Percentiles rank a stretch among this genome's conserved stretches.
phyloP scores from a whole-genome alignment of 2,113 vertebrate species.

The Callopanchax toddi region DNA sequence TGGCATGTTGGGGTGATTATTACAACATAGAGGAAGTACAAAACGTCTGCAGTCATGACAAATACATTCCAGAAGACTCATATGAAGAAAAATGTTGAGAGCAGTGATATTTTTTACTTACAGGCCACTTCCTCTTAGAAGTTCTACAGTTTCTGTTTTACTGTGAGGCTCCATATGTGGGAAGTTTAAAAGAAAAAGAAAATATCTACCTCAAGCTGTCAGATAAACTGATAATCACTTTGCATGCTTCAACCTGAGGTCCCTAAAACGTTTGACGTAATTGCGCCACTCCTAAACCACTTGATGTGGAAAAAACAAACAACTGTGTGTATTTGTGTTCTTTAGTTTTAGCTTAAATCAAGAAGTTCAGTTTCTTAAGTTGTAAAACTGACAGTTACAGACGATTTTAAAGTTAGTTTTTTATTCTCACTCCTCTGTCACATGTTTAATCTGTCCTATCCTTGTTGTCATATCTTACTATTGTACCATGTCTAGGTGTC shows the following conservation, averaged over 20 bases:
- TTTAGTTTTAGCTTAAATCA: neutral
- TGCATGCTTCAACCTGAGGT: constrained; percentile 23
- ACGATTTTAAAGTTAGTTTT: neutral
- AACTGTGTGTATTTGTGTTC: neutral
- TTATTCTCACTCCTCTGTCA: neutral
- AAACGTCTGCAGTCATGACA: neutral
- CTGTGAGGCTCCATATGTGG: neutral
- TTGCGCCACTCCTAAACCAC: constrained; percentile 30
- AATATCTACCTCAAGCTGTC: neutral
- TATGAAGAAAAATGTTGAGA: neutral
- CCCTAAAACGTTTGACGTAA: neutral
- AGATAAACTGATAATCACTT: neutral
- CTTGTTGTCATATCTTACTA: no score
- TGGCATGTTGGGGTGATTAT: neutral
- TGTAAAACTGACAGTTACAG: neutral
- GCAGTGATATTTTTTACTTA: constrained; percentile 17
- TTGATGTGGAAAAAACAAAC: neutral
- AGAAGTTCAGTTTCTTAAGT: neutral
- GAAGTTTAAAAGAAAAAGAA: constrained; percentile 2
- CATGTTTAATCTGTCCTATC: constrained; percentile 5
- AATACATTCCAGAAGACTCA: neutral
- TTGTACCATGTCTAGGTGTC: constrained; percentile 24
- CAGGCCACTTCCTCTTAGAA: neutral
- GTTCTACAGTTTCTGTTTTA: neutral
- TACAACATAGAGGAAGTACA: constrained; percentile 8